phyloP scores from a whole-genome alignment of 2,888 invertebrate species.

The Lasiommata megera region DNA sequence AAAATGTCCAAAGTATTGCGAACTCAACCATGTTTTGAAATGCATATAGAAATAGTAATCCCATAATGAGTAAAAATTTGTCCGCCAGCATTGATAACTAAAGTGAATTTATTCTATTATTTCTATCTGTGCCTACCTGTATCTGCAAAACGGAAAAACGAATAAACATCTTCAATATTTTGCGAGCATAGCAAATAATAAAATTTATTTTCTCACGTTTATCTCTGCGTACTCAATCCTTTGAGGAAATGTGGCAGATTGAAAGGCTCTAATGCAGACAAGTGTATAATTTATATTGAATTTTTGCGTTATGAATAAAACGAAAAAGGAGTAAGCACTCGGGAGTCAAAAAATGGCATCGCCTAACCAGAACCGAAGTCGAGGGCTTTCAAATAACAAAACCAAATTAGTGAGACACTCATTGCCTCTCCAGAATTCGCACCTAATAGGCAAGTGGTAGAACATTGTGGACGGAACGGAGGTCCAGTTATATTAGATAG shows the following conservation, averaged over 20 bases:
- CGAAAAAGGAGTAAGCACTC: conserved; percentile 37
- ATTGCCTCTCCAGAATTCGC: conserved; percentile 40
- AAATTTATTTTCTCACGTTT: neutral
- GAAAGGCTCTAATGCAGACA: conserved; percentile 12
- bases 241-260: neutral
- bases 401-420: conserved; percentile 62
- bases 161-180: too few relatives aligned
- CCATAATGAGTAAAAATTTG: too few relatives aligned
- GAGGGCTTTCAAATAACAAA: conserved; percentile 50
- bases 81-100: too few relatives aligned
- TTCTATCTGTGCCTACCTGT: too few relatives aligned
- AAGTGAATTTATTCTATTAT: too few relatives aligned
- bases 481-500: conserved; percentile 68
- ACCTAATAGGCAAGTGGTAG: conserved; percentile 47
- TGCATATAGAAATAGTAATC: neutral
- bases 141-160: too few relatives aligned
- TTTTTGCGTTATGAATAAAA: conserved; percentile 23
- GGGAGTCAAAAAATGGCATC: conserved; percentile 56
- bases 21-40: too few relatives aligned
- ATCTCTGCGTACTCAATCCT: neutral
- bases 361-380: conserved; percentile 51
- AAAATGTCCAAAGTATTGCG: too few relatives aligned
- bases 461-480: conserved; percentile 43
- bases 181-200: neutral
- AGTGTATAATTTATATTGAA: conserved; percentile 13